A percentile compares a stretch with the other conserved stretches of the same genome.
phyloP scores from a whole-genome alignment of 2,888 invertebrate species.

The Noctuana brunneofusca region DNA sequence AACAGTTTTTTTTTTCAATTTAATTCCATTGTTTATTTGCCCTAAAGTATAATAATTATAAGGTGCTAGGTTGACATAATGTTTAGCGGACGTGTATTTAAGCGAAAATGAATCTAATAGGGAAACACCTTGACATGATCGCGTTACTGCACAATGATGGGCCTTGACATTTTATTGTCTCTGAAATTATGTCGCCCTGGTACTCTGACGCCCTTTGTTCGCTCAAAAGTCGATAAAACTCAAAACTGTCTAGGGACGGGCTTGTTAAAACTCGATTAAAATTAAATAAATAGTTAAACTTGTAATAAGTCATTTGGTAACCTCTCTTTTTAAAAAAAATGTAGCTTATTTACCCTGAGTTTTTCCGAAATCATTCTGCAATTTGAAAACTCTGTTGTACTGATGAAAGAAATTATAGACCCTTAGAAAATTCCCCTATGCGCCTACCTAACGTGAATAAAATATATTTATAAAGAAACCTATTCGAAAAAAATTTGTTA shows the following conservation, averaged over 20 bases:
- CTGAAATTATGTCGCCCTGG: slow-evolving; percentile 28
- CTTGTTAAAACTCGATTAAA: neutral
- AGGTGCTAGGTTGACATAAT: too few species aligned
- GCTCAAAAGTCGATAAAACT: neutral
- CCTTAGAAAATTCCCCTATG: too few species aligned
- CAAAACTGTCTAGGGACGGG: neutral
- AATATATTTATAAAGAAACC: neutral
- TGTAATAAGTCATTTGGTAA: too few species aligned
- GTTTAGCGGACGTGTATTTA: slow-evolving; percentile 12
- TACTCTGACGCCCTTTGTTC: slow-evolving; percentile 8
- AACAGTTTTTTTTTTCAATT: too few species aligned
- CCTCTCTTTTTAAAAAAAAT: too few species aligned
- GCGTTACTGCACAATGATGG: slow-evolving; percentile 36
- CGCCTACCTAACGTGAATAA: too few species aligned
- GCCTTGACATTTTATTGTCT: slow-evolving; percentile 33
- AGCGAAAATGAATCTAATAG: slow-evolving; percentile 45
- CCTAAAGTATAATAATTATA: too few species aligned
- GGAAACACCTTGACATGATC: slow-evolving; percentile 69
- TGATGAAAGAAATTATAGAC: neutral
- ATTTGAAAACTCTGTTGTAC: neutral
- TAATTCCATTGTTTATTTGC: too few species aligned
- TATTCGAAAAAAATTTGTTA: neutral
- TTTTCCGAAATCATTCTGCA: too few species aligned
- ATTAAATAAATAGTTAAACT: too few species aligned
- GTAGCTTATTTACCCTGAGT: too few species aligned